Conservation (phyloP, 2,797 vertebrate genomes). For the Rhinella marina region DNA sequence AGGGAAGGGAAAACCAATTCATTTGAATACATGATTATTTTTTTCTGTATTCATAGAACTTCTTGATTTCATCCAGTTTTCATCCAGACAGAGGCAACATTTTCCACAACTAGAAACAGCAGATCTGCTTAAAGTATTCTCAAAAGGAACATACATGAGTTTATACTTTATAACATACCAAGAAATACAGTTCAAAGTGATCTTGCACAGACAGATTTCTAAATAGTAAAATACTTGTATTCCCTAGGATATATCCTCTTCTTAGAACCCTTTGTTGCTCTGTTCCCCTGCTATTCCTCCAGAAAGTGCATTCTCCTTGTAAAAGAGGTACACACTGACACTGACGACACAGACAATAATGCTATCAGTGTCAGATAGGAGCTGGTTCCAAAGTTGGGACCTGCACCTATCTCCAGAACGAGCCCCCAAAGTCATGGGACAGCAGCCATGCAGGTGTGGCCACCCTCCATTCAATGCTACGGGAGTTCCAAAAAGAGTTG, state of each 20-base stretch:
- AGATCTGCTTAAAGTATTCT: constrained; percentile 29
- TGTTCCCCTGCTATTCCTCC: background rate
- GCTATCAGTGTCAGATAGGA: no score
- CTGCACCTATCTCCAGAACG: no score
- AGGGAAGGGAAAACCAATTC: constrained; percentile 78
- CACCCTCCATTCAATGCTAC: no score
- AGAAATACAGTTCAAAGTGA: background rate
- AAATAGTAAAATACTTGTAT: background rate
- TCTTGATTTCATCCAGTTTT: constrained; percentile 26
- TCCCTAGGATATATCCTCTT: background rate
- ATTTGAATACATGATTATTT: constrained; percentile 68
- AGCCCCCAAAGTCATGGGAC: no score
- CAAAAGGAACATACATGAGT: background rate
- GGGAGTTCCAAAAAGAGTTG: no score
- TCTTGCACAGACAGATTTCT: no score
- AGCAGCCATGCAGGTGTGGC: no score
- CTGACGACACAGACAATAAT: background rate
- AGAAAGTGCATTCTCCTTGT: background rate
- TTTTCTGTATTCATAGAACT: constrained; percentile 60
- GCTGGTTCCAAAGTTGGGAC: no score
- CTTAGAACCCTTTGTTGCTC: background rate
- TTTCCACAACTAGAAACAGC: constrained; percentile 19
- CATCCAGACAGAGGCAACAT: constrained; percentile 58
- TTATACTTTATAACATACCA: background rate
- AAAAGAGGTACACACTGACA: background rate